Conservation (phyloP, 2,797 vertebrate genomes). For the Liparis tanakae region DNA sequence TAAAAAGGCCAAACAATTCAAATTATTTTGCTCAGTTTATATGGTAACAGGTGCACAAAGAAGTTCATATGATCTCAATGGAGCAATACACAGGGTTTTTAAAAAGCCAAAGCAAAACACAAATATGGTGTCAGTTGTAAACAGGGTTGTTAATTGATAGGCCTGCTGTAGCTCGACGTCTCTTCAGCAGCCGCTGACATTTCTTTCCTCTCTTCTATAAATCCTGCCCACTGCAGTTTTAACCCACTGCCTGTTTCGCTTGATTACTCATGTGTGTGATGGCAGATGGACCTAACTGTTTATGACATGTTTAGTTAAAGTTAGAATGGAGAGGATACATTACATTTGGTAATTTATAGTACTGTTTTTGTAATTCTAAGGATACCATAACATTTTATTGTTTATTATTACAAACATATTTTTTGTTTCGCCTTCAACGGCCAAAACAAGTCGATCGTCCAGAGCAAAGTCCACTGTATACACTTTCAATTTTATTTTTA, state of each 20-base stretch:
- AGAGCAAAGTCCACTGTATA: neutral
- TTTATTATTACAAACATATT: neutral
- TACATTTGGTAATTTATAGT: neutral
- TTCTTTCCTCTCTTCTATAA: neutral
- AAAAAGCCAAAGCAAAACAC: constrained; percentile 3
- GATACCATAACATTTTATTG: neutral
- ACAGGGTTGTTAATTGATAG: constrained; percentile 11
- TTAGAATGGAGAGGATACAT: neutral
- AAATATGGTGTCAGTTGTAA: neutral
- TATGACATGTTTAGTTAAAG: constrained; percentile 5
- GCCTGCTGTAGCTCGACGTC: neutral
- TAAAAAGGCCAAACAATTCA: constrained; percentile 41
- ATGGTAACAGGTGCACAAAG: constrained; percentile 13
- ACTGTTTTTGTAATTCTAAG: neutral
- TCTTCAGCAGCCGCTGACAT: constrained; percentile 4
- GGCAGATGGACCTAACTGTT: neutral
- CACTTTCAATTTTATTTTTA: too few relatives aligned
- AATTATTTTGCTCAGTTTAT: constrained; percentile 9
- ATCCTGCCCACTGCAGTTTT: neutral
- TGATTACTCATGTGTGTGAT: constrained; percentile 12
- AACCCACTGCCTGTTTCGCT: neutral
- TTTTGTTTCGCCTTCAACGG: neutral
- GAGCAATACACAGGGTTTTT: neutral
- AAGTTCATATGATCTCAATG: constrained; percentile 5
- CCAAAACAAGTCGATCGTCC: neutral